Conservation (phyloP, 2,113 vertebrate species). For the Rhabdomys dilectus region DNA sequence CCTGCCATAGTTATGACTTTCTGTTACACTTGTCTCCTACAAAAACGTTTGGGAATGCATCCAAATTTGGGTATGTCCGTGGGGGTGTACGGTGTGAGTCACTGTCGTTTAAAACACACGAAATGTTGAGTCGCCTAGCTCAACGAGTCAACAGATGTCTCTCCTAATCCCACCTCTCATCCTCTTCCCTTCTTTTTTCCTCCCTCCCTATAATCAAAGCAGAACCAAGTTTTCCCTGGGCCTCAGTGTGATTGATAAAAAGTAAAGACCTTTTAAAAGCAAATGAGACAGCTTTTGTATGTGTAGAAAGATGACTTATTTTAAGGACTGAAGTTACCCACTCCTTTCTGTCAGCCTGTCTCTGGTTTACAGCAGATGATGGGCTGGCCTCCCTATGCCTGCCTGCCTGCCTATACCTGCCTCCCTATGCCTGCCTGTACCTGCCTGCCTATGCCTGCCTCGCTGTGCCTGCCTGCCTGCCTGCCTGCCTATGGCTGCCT, state of each 20-base stretch:
- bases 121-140: not conserved
- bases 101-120: not conserved
- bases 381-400: no score
- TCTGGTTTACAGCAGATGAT: not conserved
- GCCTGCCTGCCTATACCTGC: no score
- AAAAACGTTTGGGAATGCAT: constrained; percentile 28
- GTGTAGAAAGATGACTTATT: not conserved
- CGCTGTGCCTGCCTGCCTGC: no score
- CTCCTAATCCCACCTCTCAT: not conserved
- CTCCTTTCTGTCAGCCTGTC: not conserved
- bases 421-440: no score
- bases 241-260: not conserved
- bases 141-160: not conserved
- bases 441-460: no score
- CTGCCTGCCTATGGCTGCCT: no score
- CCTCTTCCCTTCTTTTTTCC: not conserved
- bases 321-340: not conserved
- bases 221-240: not conserved
- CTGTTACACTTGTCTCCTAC: constrained; percentile 8
- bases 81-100: not conserved
- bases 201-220: not conserved
- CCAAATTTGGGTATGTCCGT: not conserved
- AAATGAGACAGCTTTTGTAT: not conserved
- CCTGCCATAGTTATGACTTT: not conserved
- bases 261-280: not conserved